Conservation (phyloP, 2,888 invertebrate genomes). For the Ceratothoa steindachneri region DNA sequence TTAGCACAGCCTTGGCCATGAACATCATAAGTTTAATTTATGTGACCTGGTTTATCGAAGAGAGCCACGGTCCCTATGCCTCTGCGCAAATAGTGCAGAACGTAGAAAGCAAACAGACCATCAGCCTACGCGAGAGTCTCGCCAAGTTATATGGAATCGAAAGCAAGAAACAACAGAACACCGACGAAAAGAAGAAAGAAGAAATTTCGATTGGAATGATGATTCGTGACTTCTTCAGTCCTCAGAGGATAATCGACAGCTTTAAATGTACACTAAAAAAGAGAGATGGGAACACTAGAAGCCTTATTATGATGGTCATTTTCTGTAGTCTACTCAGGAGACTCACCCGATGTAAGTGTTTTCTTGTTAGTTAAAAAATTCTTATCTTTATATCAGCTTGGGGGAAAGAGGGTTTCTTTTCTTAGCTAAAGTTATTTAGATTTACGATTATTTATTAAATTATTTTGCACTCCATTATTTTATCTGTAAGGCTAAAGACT, state of each 20-base stretch:
- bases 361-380: too few relatives aligned
- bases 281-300: conserved; percentile 35
- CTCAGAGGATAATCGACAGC: conserved; percentile 36
- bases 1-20: conserved; percentile 23
- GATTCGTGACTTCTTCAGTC: conserved; percentile 34
- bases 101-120: background rate
- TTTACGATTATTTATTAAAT: too few relatives aligned
- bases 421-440: too few relatives aligned
- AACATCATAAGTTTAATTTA: conserved; percentile 8
- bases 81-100: background rate
- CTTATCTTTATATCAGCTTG: too few relatives aligned
- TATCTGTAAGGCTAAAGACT: background rate
- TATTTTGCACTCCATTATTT: too few relatives aligned
- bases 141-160: conserved; percentile 22
- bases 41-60: background rate
- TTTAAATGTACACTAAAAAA: conserved; percentile 34
- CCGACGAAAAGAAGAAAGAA: background rate
- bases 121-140: conserved; percentile 10
- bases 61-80: conserved; percentile 6
- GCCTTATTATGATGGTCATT: conserved; percentile 36
- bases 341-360: conserved; percentile 37
- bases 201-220: conserved; percentile 22
- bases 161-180: background rate
- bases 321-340: conserved; percentile 40
- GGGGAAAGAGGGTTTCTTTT: too few relatives aligned